Percentiles rank a stretch among this genome's conserved stretches.
These are phyloP conservation scores for Campoplex capitator DNA, from an alignment of 2,888 invertebrate species.

Conservation along the genomic window DNA sequence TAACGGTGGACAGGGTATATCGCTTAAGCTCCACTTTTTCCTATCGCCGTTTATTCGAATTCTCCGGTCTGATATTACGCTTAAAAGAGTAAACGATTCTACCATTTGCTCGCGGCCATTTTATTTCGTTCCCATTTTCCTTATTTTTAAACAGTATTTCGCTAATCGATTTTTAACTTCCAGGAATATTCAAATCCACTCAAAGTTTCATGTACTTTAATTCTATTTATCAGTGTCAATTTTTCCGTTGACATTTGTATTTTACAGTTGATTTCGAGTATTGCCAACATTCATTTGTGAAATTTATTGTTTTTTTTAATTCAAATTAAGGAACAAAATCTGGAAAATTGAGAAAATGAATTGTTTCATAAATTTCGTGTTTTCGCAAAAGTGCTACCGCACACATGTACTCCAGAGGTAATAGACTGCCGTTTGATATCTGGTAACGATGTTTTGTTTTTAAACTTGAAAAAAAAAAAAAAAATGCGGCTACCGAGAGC, in stretches of 20 bases:
- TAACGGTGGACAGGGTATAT: conserved; percentile 21
- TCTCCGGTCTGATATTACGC: neutral
- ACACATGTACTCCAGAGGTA: no score
- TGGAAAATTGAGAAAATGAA: neutral
- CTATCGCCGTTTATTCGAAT: conserved; percentile 2
- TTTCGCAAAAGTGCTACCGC: no score
- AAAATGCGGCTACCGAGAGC: neutral
- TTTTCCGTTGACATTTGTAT: no score
- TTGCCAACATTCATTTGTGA: no score
- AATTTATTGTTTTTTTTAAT: no score
- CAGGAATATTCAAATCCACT: neutral
- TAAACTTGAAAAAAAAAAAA: neutral
- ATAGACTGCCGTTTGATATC: no score
- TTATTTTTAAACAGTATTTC: neutral
- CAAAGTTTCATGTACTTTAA: neutral
- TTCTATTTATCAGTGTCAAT: no score
- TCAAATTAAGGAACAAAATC: no score
- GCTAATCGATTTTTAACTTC: neutral
- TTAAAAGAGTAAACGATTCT: neutral
- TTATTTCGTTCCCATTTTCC: neutral
- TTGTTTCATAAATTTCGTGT: no score
- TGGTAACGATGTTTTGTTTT: neutral
- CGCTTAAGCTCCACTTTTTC: conserved; percentile 20
- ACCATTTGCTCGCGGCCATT: neutral
- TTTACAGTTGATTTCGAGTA: no score